Conservation (phyloP, 2,113 vertebrate genomes). For the Spilogale gracilis region DNA sequence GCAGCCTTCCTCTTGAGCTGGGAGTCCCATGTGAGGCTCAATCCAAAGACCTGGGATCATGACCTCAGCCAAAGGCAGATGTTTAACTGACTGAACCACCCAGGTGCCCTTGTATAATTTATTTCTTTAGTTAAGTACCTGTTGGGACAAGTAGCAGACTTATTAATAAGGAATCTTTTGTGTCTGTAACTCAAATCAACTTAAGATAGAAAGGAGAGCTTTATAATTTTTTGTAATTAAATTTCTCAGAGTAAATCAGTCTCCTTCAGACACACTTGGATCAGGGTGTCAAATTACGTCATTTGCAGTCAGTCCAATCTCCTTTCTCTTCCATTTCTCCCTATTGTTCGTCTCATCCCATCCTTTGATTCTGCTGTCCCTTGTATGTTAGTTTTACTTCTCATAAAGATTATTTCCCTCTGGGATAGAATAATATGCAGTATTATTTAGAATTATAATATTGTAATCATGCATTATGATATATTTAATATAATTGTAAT, state of each 20-base stretch:
- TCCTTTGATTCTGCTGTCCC: not conserved
- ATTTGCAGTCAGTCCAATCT: not conserved
- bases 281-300: not conserved
- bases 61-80: too few relatives aligned
- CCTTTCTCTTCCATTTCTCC: not conserved
- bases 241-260: not conserved
- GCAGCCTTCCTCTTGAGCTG: too few relatives aligned
- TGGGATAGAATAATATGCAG: not conserved
- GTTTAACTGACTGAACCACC: too few relatives aligned
- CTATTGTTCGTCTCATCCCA: not conserved
- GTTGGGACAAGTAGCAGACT: not conserved
- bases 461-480: not conserved
- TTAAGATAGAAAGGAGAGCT: not conserved
- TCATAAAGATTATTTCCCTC: not conserved
- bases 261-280: not conserved
- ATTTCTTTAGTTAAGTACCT: not conserved
- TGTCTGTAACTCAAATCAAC: not conserved
- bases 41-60: too few relatives aligned
- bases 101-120: not conserved
- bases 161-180: not conserved
- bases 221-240: not conserved
- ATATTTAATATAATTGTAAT: not conserved
- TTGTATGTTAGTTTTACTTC: not conserved
- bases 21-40: too few relatives aligned
- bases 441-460: not conserved